These are phyloP conservation scores for Apogon talboti DNA, from an alignment of 2,797 vertebrate species.

Conservation along the genomic window DNA sequence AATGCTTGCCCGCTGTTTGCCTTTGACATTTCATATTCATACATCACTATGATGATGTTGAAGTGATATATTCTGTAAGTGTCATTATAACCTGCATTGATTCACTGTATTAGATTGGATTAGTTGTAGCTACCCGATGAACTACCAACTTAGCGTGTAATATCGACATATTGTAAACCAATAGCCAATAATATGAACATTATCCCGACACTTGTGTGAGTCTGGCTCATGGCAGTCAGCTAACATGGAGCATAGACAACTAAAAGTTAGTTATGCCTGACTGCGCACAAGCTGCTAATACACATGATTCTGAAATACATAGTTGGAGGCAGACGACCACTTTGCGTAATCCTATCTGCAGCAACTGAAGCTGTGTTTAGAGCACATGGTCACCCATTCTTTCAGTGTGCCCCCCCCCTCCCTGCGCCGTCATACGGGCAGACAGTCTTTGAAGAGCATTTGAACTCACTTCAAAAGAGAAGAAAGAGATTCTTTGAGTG, in stretches of 20 bases:
- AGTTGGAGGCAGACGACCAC: conserved; percentile 48
- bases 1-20: too few species aligned
- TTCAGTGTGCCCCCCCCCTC: conserved; percentile 22
- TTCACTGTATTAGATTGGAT: not conserved
- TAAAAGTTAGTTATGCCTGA: conserved; percentile 7
- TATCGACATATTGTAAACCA: not conserved
- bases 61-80: too few species aligned
- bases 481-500: conserved; percentile 85
- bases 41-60: too few species aligned
- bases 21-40: too few species aligned
- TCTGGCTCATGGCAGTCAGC: conserved; percentile 12
- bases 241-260: conserved; percentile 24
- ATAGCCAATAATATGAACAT: conserved; percentile 30
- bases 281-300: conserved; percentile 32
- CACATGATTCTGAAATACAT: conserved; percentile 39
- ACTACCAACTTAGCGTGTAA: not conserved
- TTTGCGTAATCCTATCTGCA: conserved; percentile 38
- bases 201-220: conserved; percentile 26
- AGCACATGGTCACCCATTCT: conserved; percentile 62
- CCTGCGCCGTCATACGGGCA: conserved; percentile 64
- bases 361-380: conserved; percentile 55
- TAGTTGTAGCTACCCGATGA: not conserved
- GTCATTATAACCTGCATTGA: not conserved
- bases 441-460: conserved; percentile 86
- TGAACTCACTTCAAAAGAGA: conserved; percentile 88